These are phyloP conservation scores for Tipula lateralis DNA, from an alignment of 2,888 invertebrate genomes.

Conservation along the genomic window DNA sequence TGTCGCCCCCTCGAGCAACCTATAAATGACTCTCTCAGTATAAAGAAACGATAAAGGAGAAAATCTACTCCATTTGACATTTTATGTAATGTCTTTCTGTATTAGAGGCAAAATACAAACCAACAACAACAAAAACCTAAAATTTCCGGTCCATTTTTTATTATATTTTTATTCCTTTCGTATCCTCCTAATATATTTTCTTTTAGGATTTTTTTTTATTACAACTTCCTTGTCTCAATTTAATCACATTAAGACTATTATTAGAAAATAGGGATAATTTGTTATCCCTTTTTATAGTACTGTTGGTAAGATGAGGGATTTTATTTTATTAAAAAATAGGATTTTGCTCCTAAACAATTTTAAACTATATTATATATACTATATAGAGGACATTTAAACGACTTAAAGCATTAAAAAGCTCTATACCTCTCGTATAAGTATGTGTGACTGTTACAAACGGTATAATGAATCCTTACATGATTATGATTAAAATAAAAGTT, in stretches of 20 bases:
- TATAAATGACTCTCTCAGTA: neutral
- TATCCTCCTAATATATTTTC: conserved; percentile 13
- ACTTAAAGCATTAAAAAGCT: neutral
- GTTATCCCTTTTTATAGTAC: neutral
- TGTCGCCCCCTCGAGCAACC: neutral
- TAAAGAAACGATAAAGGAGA: neutral
- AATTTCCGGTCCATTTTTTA: conserved; percentile 1
- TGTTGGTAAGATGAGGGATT: neutral
- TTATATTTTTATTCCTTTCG: neutral
- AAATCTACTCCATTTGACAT: neutral
- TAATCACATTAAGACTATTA: conserved; percentile 24
- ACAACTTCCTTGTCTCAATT: conserved; percentile 24
- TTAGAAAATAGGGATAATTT: conserved; percentile 24
- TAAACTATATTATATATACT: too few relatives aligned
- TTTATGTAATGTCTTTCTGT: neutral
- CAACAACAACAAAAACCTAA: neutral
- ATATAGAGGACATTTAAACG: neutral
- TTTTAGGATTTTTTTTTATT: neutral
- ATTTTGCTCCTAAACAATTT: neutral
- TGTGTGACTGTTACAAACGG: neutral
- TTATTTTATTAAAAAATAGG: conserved; percentile 5
- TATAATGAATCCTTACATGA: neutral
- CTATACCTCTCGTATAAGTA: neutral
- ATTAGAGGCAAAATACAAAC: neutral
- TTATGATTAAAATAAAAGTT: neutral